A percentile compares a stretch with the other conserved stretches of the same genome.
These are phyloP conservation scores for Phacellophora camtschatica DNA, from an alignment of 30 jellyfish, hydroid and myxozoan genomes.

Conservation along the genomic window DNA sequence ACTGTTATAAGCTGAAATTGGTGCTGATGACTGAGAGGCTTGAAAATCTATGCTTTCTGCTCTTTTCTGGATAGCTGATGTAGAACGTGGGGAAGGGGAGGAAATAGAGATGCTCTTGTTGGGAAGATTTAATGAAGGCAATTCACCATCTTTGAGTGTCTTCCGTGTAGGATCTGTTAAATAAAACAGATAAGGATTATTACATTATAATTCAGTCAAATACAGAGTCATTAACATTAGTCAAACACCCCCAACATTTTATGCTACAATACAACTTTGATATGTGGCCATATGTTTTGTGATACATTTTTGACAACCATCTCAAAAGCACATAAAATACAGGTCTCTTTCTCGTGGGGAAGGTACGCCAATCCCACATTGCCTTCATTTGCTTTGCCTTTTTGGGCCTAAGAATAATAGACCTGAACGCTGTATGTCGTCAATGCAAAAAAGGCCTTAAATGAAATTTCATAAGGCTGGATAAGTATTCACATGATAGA, in stretches of 20 bases:
- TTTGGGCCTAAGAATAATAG: background rate
- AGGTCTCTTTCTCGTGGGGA: background rate
- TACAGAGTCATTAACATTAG: background rate
- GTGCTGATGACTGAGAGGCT: background rate
- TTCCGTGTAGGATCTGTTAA: conserved; percentile 39
- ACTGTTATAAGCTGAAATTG: background rate
- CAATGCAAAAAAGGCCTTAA: background rate
- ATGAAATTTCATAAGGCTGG: background rate
- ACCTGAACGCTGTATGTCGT: background rate
- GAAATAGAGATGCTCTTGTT: conserved; percentile 18
- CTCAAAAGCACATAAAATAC: too few species aligned
- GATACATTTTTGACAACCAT: too few species aligned
- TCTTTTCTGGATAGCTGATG: conserved; percentile 33
- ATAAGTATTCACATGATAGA: background rate
- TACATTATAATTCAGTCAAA: background rate
- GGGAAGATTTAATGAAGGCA: conserved; percentile 40
- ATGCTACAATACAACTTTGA: too few species aligned
- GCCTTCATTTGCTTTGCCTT: too few species aligned
- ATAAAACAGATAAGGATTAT: background rate
- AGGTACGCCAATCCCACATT: background rate
- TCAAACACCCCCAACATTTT: too few species aligned
- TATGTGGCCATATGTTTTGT: too few species aligned
- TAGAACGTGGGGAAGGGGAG: conserved; percentile 35
- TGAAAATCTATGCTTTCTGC: background rate
- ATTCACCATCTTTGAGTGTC: conserved; percentile 34